phyloP scores from a whole-genome alignment of 2,888 invertebrate species.

The Drosophila recens region DNA sequence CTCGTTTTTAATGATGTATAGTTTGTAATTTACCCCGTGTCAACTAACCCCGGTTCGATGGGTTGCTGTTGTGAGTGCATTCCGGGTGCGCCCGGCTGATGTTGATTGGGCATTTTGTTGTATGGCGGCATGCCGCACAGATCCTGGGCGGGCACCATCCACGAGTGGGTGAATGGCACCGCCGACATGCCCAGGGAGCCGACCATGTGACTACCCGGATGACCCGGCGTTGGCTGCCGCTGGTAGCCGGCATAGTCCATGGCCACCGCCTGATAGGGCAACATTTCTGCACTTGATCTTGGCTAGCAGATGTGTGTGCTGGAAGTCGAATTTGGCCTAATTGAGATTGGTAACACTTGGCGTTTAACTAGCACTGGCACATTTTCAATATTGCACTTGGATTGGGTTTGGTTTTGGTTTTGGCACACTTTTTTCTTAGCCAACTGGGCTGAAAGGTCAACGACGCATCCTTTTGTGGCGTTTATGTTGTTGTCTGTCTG shows the following conservation, averaged over 20 bases:
- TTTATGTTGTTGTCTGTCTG: constrained; percentile 37
- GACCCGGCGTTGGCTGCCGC: constrained; percentile 86
- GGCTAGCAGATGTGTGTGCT: no score
- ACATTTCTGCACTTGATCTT: constrained; percentile 86
- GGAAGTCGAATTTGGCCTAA: background rate
- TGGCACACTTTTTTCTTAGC: constrained; percentile 41
- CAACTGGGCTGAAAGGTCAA: constrained; percentile 59
- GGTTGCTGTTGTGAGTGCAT: constrained; percentile 85
- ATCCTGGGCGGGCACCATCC: constrained; percentile 97
- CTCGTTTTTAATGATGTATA: background rate
- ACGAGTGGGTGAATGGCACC: constrained; percentile 95
- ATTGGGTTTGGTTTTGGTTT: constrained; percentile 8
- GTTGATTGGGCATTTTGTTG: constrained; percentile 88
- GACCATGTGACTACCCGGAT: constrained; percentile 84
- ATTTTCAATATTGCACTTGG: constrained; percentile 50
- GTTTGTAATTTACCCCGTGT: constrained; percentile 58
- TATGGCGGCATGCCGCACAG: constrained; percentile 95
- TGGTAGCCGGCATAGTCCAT: constrained; percentile 93
- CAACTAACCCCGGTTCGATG: constrained; percentile 92
- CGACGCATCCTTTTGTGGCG: constrained; percentile 55
- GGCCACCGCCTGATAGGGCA: constrained; percentile 95
- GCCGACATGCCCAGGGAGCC: constrained; percentile 87
- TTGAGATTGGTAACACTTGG: constrained; percentile 19
- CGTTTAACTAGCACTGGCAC: constrained; percentile 55
- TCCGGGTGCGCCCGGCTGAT: constrained; percentile 76